phyloP scores from a whole-genome alignment of 64 coral and sea anemone species.

The Actinia equina region DNA sequence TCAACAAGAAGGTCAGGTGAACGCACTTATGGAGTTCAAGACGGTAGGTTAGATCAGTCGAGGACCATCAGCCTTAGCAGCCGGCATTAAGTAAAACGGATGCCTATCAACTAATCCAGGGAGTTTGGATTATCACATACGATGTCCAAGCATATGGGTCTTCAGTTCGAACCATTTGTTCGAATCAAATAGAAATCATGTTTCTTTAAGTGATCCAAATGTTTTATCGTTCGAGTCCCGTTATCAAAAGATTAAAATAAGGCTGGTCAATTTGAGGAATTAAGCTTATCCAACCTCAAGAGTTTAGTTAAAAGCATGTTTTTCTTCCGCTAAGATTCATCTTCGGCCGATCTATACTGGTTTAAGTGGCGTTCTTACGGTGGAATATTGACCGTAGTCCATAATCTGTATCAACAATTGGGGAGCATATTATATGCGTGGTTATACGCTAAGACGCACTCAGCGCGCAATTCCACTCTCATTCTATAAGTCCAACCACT shows the following conservation, averaged over 20 bases:
- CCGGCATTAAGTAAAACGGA: constrained; percentile 12
- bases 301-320: constrained; percentile 21
- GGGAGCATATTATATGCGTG: background rate
- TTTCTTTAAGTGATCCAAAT: constrained; percentile 13
- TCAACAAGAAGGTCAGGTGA: background rate
- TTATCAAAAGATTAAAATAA: constrained; percentile 5
- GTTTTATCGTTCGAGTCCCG: constrained; percentile 10
- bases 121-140: background rate
- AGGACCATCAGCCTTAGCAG: background rate
- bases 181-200: constrained; percentile 3
- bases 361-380: background rate
- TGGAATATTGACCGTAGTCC: background rate
- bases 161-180: background rate
- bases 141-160: background rate
- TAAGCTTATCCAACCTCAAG: constrained; percentile 13
- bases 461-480: background rate
- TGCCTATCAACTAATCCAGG: background rate
- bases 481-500: background rate
- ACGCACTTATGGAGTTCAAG: background rate
- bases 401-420: background rate
- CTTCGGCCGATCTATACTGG: background rate
- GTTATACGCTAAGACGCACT: background rate
- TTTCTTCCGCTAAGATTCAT: constrained; percentile 17
- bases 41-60: background rate
- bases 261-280: constrained; percentile 1